Evolutionary conservation across 1,140 invertebrate genomes (phyloP).

Genomic region (Cecropterus lyciades): DNA sequence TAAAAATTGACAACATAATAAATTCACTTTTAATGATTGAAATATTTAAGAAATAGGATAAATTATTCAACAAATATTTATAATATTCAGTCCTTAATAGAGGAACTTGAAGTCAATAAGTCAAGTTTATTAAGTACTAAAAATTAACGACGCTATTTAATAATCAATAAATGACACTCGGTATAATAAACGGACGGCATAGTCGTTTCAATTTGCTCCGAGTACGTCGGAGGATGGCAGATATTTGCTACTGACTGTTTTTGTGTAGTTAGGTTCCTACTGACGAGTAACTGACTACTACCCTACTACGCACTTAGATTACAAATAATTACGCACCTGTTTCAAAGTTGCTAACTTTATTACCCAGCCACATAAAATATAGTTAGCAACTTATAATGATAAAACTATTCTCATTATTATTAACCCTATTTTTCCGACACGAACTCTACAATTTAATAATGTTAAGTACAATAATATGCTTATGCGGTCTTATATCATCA

Average conservation of each 20-base stretch:
- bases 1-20: neutral
- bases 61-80: conserved; percentile 13
- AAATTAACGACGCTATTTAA: conserved; percentile 33
- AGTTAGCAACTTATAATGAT: neutral
- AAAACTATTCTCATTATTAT: neutral
- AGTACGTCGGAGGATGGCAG: conserved; percentile 9
- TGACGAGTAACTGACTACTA: neutral
- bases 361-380: neutral
- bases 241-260: conserved; percentile 11
- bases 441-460: too few species aligned
- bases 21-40: neutral
- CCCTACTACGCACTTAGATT: neutral
- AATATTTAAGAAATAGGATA: conserved; percentile 10
- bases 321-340: conserved; percentile 1
- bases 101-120: conserved; percentile 5
- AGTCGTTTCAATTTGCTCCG: conserved; percentile 18
- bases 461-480: too few species aligned
- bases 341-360: neutral
- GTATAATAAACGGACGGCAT: conserved; percentile 12
- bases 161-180: conserved; percentile 24
- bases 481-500: neutral
- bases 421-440: neutral
- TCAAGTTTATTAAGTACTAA: conserved; percentile 34
- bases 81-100: conserved; percentile 2
- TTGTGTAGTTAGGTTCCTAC: neutral